A percentile compares a stretch with the other conserved stretches of the same genome.
These are phyloP conservation scores for Ridgeia piscesae DNA, from an alignment of 1,140 invertebrate species.

Conservation along the genomic window DNA sequence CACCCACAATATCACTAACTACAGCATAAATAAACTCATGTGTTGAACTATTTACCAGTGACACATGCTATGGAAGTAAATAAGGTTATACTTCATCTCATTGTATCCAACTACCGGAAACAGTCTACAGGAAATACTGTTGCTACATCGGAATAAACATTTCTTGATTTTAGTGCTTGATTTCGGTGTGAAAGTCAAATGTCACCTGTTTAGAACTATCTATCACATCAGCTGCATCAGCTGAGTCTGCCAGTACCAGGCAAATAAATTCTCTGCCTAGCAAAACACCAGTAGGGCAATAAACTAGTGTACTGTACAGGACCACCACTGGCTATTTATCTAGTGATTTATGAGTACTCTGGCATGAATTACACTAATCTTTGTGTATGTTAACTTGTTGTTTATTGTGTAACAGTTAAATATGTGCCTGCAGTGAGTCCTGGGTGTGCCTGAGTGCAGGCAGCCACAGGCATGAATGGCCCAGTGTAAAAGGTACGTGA, in stretches of 20 bases:
- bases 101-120: too few species aligned
- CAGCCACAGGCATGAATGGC: background rate
- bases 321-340: background rate
- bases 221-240: background rate
- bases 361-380: background rate
- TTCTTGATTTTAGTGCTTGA: too few species aligned
- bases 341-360: background rate
- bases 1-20: too few species aligned
- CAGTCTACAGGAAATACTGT: too few species aligned
- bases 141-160: too few species aligned
- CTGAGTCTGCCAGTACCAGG: background rate
- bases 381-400: too few species aligned
- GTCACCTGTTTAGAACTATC: background rate
- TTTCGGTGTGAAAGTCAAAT: too few species aligned
- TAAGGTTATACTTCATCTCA: too few species aligned
- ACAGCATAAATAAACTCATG: too few species aligned
- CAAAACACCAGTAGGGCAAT: background rate
- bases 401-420: background rate
- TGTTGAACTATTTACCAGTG: too few species aligned
- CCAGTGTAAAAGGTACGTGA: background rate
- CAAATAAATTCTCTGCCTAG: background rate
- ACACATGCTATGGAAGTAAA: too few species aligned
- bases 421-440: background rate
- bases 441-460: background rate
- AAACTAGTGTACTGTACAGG: background rate